A percentile compares a stretch with the other conserved stretches of the same genome.
Evolutionary conservation across 2,113 vertebrate genomes (phyloP).

Genomic region (Etia nguti): DNA sequence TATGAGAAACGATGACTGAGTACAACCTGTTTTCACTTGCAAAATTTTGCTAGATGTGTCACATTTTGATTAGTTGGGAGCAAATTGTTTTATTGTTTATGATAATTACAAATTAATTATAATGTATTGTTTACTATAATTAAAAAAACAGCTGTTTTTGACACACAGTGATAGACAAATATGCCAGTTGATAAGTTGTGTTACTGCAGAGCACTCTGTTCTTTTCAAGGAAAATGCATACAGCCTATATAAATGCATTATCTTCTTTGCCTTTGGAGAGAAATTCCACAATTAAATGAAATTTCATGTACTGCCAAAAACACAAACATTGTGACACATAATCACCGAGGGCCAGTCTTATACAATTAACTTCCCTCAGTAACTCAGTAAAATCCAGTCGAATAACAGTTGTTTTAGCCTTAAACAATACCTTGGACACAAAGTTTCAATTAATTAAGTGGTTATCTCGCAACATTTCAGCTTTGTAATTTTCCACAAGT

Average conservation of each 20-base stretch:
- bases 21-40: neutral
- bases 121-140: neutral
- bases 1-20: neutral
- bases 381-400: neutral
- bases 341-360: neutral
- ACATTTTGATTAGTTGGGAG: neutral
- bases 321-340: constrained; percentile 23
- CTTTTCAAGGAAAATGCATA: neutral
- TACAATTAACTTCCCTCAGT: constrained; percentile 1
- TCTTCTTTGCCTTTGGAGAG: neutral
- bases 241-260: neutral
- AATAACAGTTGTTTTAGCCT: neutral
- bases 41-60: neutral
- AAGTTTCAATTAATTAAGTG: neutral
- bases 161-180: neutral
- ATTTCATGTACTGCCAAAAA: neutral
- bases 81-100: neutral
- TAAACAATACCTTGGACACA: neutral
- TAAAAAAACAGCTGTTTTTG: neutral
- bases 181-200: neutral
- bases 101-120: neutral
- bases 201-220: neutral
- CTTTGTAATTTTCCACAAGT: neutral
- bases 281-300: constrained; percentile 18
- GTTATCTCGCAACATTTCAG: neutral